These are phyloP conservation scores for Phoronis australis DNA, from an alignment of 2,888 invertebrate genomes.

Conservation along the genomic window DNA sequence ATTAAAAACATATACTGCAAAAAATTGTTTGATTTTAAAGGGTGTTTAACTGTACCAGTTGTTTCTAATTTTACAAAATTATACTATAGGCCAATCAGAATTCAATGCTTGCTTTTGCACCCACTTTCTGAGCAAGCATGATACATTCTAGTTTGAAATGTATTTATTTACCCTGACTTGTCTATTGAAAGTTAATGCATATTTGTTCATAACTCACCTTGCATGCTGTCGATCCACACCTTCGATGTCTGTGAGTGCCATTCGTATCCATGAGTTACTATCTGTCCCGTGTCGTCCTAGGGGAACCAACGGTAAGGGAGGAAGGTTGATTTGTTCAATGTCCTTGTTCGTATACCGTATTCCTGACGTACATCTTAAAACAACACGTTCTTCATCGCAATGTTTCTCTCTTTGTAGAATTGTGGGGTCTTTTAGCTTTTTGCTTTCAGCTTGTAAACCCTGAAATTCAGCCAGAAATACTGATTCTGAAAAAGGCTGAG, in stretches of 20 bases:
- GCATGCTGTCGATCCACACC: conserved; percentile 39
- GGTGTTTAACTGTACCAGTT: too few relatives aligned
- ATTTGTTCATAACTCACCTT: conserved; percentile 30
- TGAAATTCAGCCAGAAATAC: too few relatives aligned
- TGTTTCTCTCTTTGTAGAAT: conserved; percentile 33
- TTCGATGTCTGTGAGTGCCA: conserved; percentile 48
- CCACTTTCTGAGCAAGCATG: too few relatives aligned
- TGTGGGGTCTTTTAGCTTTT: conserved; percentile 36
- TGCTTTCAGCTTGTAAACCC: conserved; percentile 26
- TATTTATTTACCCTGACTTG: not conserved
- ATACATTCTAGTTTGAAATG: not conserved
- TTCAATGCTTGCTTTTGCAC: too few relatives aligned
- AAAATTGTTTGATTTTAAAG: too few relatives aligned
- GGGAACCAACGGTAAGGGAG: conserved; percentile 43
- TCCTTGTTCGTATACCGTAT: conserved; percentile 35
- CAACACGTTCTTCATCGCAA: conserved; percentile 36
- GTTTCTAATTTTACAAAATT: too few relatives aligned
- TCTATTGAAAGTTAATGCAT: not conserved
- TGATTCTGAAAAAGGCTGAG: too few relatives aligned
- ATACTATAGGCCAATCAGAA: too few relatives aligned
- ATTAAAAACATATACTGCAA: too few relatives aligned
- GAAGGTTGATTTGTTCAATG: conserved; percentile 38
- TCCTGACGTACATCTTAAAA: conserved; percentile 42
- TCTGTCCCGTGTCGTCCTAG: conserved; percentile 45
- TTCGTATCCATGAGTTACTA: conserved; percentile 38